Evolutionary conservation across 1,140 invertebrate species (phyloP), one percentile per base, ranked within the genome.

Genomic region (Camponotus floridanus): DNA sequence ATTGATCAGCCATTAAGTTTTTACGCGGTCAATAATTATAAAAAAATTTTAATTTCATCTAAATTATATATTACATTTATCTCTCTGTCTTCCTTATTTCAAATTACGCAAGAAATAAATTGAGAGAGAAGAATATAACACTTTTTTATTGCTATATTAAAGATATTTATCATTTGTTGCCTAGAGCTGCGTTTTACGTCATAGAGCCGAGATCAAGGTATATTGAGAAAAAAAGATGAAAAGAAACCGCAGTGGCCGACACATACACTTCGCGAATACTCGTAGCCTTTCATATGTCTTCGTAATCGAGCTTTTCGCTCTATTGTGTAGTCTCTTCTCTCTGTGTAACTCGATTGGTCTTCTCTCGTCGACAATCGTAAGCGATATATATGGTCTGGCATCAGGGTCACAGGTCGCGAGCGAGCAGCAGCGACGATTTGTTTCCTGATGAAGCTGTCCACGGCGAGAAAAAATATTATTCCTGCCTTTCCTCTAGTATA

Each of bases 291-390:
- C 21, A 39, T 5, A n/a, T 3, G 4, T 42, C n/a, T 51, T 51
- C 48, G 48, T 5, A 21, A 76, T 57, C n/a, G 18, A 59, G 39
- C 15, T 64, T 36, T 68, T 33, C 15, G n/a, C 42, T 45, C 21
- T 42, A 42, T 87, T 68, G 15, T 4, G 15, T 51, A 15, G 5
- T 51, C 15, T 51, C 15, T 13, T 21, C 48, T 64, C 21, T 33
- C 15, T n/a, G 13, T 33, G 6, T 45, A 39, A 84, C 81, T 67
- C 67, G 84, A 89, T 85, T 71, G 73, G 48, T 48, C 57, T 71
- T 81, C 79, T 51, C 59, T 76, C 81, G 71, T 57, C 55, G 62
- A 13, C n/a, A 15, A 42, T 26, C 48, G 61, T 64, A 88, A 51
- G 11, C 18, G 36, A 76, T 13, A 42, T 45, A 9, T 4, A n/a